Evolutionary conservation across 2,797 vertebrate genomes (phyloP), one percentile per base, ranked within the genome.

Genomic region (Typhlichthys eigenmanni): DNA sequence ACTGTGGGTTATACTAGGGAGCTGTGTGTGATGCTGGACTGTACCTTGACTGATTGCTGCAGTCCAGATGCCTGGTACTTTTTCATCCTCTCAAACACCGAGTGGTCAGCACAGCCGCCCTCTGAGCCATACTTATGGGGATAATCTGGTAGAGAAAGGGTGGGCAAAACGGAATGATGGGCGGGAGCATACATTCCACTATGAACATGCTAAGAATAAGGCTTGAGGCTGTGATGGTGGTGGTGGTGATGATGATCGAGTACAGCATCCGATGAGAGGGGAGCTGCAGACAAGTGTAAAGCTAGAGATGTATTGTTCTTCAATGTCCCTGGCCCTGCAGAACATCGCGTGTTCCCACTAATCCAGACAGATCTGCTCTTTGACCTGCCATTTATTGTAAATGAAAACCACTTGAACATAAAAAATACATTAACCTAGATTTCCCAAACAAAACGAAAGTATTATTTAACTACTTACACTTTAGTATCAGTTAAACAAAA

Each of bases 81-180:
- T 82, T 75, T 95, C 98, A 99, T 99, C 84, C 88, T 95, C 85
- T 98, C 94, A 83, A 98, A 97, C 56, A 98, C 96, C 0, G 96
- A 93, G 83, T 93, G 93, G 89, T 99, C 95, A 56, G 97, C 97
- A 74, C 97, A 99, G 76, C 96, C 95, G 13, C 97, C 98, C 84
- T 94, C 94, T 58, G 94, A 90, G 78, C 97, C 98, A 47, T 98
- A 97, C 84, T 98, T 98, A 88, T 98, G 96, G 45, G 96, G 96
- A 85, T 98, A 99, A 86, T 95, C 98, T 98, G 82, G 61, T 75
- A 75, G 77, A 87, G 14, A 75, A 58, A 9, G 56, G 60, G 52
- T n/a, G 64, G 79, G 63, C 74, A 58, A 56, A 70, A 29, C 19
- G 11, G 47, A 49, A 56, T 7, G 32, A 64, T 56, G 57, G 60